Base-by-base conservation (phyloP, 2,113 vertebrate genomes). In the Budorcas taxicolor region DNA sequence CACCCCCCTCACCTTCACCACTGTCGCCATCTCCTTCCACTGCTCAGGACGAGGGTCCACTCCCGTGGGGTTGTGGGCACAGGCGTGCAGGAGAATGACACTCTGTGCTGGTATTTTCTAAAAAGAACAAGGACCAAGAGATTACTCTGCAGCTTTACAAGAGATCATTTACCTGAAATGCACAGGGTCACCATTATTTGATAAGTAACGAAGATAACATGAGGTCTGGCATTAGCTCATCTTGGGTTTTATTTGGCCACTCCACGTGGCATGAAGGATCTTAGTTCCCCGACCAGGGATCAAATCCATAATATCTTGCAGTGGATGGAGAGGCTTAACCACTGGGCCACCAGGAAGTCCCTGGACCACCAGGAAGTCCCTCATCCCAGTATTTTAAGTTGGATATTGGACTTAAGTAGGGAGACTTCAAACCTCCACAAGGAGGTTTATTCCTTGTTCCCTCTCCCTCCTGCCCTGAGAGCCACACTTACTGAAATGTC, bases 91-190 rank as follows among this genome's bases (percentile, higher is more conserved):
- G 83, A 99, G 95, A 97, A 99, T 99, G 90, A 99, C 98, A 97
- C 99, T 99, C 91, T 99, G 98, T 96, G 99, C 99, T 67, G 99
- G 99, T 90, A 99, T 99, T 99, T 99, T 99, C 99, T 99, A 94
- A 40, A 83, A 47, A 96, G 71, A 96, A 78, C 89, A 94, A 87
- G 40, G 74, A 82, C 27, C 36, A 43, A 71, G 53, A 86, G 58
- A 13, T 80, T 55, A 55, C 25, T 88, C n/a, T 33, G 14, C 2
- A 83, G 64, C 23, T 96, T 82, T 62, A 55, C 86, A 90, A 62
- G 71, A 64, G 90, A 60, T 0, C 36, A 5, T 31, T 57, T 40
- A 45, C 43, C 78, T 9, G 8, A 60, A 86, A 78, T 53, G 82
- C 19, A 76, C 0, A 67, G 60, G 50, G 33, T 91, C 90, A 62